Evolutionary conservation across 2,888 invertebrate genomes (phyloP), one percentile per base, ranked within the genome.

Genomic region (Coelinius sp.): DNA sequence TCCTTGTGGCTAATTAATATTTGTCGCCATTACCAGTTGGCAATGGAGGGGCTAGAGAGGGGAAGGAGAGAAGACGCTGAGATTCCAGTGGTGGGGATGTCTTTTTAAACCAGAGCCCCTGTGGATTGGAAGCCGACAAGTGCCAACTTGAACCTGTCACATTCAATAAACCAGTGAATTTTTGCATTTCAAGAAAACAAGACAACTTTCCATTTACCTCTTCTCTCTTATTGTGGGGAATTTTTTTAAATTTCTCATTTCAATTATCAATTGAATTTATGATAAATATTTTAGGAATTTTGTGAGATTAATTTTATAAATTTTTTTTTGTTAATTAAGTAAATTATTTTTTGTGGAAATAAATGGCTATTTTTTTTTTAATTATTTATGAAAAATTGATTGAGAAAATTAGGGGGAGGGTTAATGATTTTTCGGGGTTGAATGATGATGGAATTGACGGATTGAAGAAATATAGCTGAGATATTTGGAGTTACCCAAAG

Each of bases 1-100:
- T 78, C 79, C 79, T 82, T 76, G 75, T 66, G 76, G 77, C 83
- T 84, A 85, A 86, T 86, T 86, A 86, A 85, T 86, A 86, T 83
- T 86, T 85, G 84, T 85, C 84, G 83, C 83, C 83, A 81, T 84
- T 82, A 76, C 77, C 72, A 49, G 46, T 49, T 8, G 46, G 17
- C n/a, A 41, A 10, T 49, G 46, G 20, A 3, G 20, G 46, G 41
- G n/a, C 6, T n/a, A 41, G 41, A n/a, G 12, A 14, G 17, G 1
- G 44, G 20, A 17, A 49, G 44, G 44, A 5, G 17, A n/a, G 17
- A 44, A 10, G 17, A 44, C n/a, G n/a, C n/a, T n/a, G n/a, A n/a
- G n/a, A n/a, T n/a, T n/a, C n/a, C n/a, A 44, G 44, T 5, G 31
- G 20, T 56, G 27, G 10, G 31, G 35, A 59, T 59, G 59, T 31